Conservation (phyloP, 2,797 vertebrate species). For the Falco peregrinus region DNA sequence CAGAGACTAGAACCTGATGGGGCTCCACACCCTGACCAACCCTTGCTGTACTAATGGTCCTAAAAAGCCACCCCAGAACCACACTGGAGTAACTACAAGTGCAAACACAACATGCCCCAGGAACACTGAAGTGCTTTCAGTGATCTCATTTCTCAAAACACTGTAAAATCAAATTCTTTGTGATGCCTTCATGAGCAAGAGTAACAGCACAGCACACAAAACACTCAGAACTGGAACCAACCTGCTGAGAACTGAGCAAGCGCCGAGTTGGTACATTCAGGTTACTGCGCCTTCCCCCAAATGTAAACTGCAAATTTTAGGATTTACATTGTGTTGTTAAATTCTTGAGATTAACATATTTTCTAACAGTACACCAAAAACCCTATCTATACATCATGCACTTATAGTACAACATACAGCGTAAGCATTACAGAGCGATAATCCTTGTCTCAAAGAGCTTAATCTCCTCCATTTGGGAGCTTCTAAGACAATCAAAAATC, state of each 20-base stretch:
- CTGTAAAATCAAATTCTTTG: neutral
- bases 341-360: neutral
- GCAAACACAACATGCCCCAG: neutral
- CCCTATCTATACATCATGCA: neutral
- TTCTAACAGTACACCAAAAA: neutral
- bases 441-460: neutral
- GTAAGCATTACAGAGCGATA: neutral
- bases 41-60: neutral
- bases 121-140: neutral
- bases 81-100: neutral
- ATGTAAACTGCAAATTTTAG: neutral
- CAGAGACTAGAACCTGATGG: neutral
- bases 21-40: neutral
- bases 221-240: neutral
- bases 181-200: neutral
- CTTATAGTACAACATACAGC: rapidly evolving
- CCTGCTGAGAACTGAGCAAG: neutral
- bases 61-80: neutral
- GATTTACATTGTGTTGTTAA: neutral
- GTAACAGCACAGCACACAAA: neutral
- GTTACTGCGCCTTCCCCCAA: neutral
- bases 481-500: neutral
- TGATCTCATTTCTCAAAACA: neutral
- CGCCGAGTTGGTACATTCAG: neutral
- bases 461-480: neutral